phyloP scores from a whole-genome alignment of 2,113 vertebrate genomes.

The Labrus mixtus region DNA sequence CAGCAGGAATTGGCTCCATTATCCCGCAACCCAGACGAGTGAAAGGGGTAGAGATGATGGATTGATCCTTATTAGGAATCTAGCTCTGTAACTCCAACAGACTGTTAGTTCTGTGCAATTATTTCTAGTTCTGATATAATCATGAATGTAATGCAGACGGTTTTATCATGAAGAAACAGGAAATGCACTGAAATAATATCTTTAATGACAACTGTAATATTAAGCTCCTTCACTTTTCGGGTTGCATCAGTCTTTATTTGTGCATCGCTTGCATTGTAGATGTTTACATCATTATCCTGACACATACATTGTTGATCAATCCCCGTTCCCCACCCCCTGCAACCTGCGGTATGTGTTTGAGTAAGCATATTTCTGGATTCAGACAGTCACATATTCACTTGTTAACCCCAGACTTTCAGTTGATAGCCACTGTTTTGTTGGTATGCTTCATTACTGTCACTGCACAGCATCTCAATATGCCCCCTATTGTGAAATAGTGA shows the following conservation, averaged over 20 bases:
- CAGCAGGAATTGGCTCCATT: too few relatives aligned
- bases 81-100: neutral
- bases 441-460: neutral
- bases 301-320: too few relatives aligned
- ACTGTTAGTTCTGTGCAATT: neutral
- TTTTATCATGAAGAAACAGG: too few relatives aligned
- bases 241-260: neutral
- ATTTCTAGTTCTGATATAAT: neutral
- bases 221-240: neutral
- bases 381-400: neutral
- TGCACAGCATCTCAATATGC: neutral
- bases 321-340: too few relatives aligned
- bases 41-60: too few relatives aligned
- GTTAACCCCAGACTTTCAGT: neutral
- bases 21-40: too few relatives aligned
- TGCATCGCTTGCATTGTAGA: neutral
- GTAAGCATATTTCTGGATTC: neutral
- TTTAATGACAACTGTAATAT: neutral
- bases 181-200: too few relatives aligned
- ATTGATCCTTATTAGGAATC: slow-evolving; percentile 4
- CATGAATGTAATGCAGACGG: too few relatives aligned
- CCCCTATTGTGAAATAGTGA: neutral
- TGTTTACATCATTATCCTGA: neutral
- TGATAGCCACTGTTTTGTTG: neutral
- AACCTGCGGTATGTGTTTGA: neutral